These are phyloP conservation scores for Heliconius hewitsoni DNA, from an alignment of 1,140 invertebrate genomes.

Conservation along the genomic window DNA sequence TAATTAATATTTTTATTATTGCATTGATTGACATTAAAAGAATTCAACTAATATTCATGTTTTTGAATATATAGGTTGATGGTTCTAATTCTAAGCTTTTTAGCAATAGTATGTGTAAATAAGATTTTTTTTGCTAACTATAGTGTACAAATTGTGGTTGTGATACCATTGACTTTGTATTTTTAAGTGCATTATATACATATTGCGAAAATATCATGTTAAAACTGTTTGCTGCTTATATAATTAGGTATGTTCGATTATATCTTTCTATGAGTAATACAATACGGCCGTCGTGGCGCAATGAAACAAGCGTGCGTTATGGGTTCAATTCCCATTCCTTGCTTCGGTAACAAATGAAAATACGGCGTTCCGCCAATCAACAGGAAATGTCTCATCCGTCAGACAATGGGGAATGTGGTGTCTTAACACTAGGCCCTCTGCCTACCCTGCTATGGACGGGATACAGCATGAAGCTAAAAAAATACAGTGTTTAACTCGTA, in stretches of 20 bases:
- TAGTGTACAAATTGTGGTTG: conserved; percentile 37
- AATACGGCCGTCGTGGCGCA: neutral
- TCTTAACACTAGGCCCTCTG: too few relatives aligned
- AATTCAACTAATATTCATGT: neutral
- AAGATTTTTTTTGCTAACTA: conserved; percentile 28
- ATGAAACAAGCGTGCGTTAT: too few relatives aligned
- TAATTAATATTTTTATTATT: conserved; percentile 31
- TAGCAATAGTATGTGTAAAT: conserved; percentile 25
- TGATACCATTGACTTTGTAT: conserved; percentile 27
- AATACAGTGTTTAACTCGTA: neutral
- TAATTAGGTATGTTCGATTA: neutral
- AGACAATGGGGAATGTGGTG: too few relatives aligned
- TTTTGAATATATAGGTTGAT: neutral
- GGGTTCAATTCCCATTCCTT: too few relatives aligned
- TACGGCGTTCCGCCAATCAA: too few relatives aligned
- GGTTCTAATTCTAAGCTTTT: neutral
- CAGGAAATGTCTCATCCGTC: too few relatives aligned
- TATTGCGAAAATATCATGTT: neutral
- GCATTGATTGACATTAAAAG: neutral
- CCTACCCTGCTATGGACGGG: too few relatives aligned
- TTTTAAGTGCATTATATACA: conserved; percentile 6
- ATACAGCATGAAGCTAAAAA: too few relatives aligned
- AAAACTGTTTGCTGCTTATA: neutral
- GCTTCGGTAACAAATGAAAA: too few relatives aligned
- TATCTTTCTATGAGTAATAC: conserved; percentile 1